These are phyloP conservation scores for Orientallactaga bullata DNA, from an alignment of 2,113 vertebrate genomes.

Conservation along the genomic window DNA sequence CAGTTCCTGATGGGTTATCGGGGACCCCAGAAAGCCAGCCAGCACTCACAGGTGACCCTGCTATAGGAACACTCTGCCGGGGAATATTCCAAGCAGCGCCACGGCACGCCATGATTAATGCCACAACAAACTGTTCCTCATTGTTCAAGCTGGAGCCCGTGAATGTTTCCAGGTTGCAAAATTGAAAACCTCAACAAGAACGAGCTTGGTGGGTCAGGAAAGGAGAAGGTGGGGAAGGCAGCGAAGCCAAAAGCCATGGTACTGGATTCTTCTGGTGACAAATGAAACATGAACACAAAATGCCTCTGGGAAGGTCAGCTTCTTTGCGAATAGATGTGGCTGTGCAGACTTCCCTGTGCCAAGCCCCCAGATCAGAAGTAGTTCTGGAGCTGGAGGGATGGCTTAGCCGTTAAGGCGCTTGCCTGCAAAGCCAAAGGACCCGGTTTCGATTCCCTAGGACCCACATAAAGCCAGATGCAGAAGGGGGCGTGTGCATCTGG, in stretches of 20 bases:
- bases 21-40: background rate
- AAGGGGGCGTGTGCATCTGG: background rate
- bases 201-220: slow-evolving; percentile 18
- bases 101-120: background rate
- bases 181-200: slow-evolving; percentile 25
- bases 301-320: background rate
- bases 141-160: slow-evolving; percentile 12
- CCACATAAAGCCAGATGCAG: no score
- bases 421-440: no score
- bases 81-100: background rate
- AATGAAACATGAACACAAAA: slow-evolving; percentile 14
- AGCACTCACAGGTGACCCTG: background rate
- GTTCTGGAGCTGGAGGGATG: no score
- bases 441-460: no score
- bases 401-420: no score
- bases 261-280: background rate
- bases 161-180: slow-evolving; percentile 47
- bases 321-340: slow-evolving; percentile 32
- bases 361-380: slow-evolving; percentile 1
- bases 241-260: background rate
- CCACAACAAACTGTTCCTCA: background rate
- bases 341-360: background rate
- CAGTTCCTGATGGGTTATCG: background rate
- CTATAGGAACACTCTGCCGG: background rate
- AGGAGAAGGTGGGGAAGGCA: background rate